Percentiles rank a stretch among this genome's conserved stretches.
Evolutionary conservation across 92 coral and sea anemone genomes (phyloP).

Genomic region (Chrysogorgia sp.): DNA sequence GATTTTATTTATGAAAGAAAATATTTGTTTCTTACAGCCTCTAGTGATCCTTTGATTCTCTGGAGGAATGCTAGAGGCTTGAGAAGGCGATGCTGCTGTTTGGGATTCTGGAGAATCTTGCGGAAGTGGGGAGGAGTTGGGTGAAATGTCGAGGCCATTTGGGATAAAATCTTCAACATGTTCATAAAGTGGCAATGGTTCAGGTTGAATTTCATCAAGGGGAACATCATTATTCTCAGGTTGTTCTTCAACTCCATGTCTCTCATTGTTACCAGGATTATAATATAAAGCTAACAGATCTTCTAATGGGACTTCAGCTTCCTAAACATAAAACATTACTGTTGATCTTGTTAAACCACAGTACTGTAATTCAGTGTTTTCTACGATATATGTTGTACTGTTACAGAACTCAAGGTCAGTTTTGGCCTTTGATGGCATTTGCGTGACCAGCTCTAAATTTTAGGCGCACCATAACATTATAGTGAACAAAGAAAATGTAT

Average conservation of each 20-base stretch:
- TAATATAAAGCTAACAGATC: constrained; percentile 93
- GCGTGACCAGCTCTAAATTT: no score
- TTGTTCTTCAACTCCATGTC: constrained; percentile 48
- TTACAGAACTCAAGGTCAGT: no score
- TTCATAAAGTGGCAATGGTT: constrained; percentile 81
- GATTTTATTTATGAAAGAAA: no score
- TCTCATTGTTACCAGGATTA: constrained; percentile 67
- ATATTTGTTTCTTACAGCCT: constrained; percentile 97
- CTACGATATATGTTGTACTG: no score
- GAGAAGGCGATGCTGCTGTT: constrained; percentile 86
- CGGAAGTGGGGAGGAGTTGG: constrained; percentile 50
- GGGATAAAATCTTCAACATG: constrained; percentile 48
- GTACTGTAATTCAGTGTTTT: no score
- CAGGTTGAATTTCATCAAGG: constrained; percentile 87
- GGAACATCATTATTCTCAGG: constrained; percentile 47
- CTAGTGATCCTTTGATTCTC: constrained; percentile 98
- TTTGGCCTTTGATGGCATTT: no score
- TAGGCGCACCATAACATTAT: no score
- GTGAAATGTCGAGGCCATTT: constrained; percentile 48
- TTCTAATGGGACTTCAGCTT: constrained; percentile 92
- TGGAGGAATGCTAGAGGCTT: constrained; percentile 76
- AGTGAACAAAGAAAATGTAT: no score
- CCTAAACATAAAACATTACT: constrained; percentile 48
- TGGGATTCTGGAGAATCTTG: constrained; percentile 68
- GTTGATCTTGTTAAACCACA: background rate